phyloP scores from a whole-genome alignment of 1,140 invertebrate genomes.

The Zaprionus tsacasi region DNA sequence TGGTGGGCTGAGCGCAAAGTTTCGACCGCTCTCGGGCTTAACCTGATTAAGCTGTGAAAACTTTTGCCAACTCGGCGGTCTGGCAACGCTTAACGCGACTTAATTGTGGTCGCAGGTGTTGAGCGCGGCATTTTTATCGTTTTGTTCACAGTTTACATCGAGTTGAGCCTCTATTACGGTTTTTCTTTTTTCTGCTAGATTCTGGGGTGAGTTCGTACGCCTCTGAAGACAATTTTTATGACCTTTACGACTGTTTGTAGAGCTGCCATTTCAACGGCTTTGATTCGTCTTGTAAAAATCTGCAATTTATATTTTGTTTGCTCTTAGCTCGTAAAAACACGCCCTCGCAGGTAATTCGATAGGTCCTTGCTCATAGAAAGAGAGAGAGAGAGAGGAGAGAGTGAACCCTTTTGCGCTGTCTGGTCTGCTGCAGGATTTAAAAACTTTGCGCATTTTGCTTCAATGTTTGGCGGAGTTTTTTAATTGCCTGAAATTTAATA shows the following conservation, averaged over 20 bases:
- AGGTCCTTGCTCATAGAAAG: neutral
- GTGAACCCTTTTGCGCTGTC: conserved; percentile 54
- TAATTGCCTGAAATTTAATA: conserved; percentile 82
- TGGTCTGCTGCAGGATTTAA: conserved; percentile 23
- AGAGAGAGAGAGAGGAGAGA: neutral
- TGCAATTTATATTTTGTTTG: conserved; percentile 74
- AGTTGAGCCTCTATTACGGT: conserved; percentile 27
- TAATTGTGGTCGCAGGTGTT: conserved; percentile 83
- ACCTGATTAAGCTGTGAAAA: conserved; percentile 76
- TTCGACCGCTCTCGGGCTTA: conserved; percentile 59
- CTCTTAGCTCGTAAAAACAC: conserved; percentile 62
- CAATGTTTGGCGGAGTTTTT: conserved; percentile 42
- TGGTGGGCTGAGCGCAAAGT: conserved; percentile 55
- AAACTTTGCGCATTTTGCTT: conserved; percentile 62
- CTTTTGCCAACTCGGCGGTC: conserved; percentile 52
- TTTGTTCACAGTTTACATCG: conserved; percentile 78
- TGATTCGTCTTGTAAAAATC: conserved; percentile 69
- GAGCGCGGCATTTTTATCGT: conserved; percentile 78
- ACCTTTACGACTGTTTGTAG: conserved; percentile 75
- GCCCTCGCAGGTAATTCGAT: conserved; percentile 59
- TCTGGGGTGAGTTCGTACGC: conserved; percentile 15
- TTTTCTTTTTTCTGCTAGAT: neutral
- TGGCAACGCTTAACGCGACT: conserved; percentile 74
- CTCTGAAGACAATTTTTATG: conserved; percentile 75
- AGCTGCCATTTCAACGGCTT: conserved; percentile 62